Percentiles rank a stretch among this genome's conserved stretches.
Conservation (phyloP, 2,113 vertebrate genomes). For the Girardinichthys multiradiatus region DNA sequence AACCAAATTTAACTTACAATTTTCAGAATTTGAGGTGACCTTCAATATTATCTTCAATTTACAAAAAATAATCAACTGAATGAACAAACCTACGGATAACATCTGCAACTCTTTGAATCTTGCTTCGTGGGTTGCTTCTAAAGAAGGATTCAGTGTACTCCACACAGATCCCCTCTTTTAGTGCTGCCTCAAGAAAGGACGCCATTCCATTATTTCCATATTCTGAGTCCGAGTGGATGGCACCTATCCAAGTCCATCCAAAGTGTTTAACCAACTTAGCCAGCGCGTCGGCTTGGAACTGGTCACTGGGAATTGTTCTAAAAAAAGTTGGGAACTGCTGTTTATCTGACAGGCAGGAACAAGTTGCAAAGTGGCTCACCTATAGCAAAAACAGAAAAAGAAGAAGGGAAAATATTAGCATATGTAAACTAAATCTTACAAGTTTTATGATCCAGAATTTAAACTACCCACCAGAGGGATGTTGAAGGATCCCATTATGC, state of each 20-base stretch:
- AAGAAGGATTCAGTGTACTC: conserved; percentile 72
- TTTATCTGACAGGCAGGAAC: conserved; percentile 79
- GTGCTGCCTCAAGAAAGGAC: conserved; percentile 65
- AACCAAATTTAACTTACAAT: neutral
- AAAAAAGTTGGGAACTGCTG: conserved; percentile 73
- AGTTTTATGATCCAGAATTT: too few relatives aligned
- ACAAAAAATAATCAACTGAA: neutral
- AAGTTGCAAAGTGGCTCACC: conserved; percentile 79
- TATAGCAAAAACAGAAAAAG: conserved; percentile 18
- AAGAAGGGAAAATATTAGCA: neutral
- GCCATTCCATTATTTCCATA: conserved; percentile 79
- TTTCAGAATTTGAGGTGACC: neutral
- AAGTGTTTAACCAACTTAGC: conserved; percentile 75
- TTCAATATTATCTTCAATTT: neutral
- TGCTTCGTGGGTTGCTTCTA: conserved; percentile 54
- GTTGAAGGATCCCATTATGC: neutral
- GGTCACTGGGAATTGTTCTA: conserved; percentile 81
- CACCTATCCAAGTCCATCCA: conserved; percentile 82
- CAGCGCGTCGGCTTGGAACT: conserved; percentile 76
- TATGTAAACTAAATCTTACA: neutral
- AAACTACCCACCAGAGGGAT: conserved; percentile 72
- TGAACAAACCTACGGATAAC: conserved; percentile 64
- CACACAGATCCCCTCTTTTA: conserved; percentile 73
- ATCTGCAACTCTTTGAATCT: conserved; percentile 64
- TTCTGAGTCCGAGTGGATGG: conserved; percentile 76